Base-by-base conservation (phyloP, 2,797 vertebrate species). In the Echiichthys vipera region DNA sequence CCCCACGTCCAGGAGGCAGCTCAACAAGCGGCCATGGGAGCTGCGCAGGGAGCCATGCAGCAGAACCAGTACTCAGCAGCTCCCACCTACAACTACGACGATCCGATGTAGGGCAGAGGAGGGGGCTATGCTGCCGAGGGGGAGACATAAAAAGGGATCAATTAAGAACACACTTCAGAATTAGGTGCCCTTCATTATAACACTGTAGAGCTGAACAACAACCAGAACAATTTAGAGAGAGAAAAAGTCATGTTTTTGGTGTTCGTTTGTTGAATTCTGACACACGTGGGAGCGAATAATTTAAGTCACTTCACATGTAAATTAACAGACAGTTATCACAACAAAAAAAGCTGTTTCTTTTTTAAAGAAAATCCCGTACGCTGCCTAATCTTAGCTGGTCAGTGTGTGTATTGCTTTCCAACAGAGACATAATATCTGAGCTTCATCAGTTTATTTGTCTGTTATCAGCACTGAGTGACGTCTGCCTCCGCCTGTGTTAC, bases 31-130 rank as follows among this genome's bases (percentile, higher is more conserved):
- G 97, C 97, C 1, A 94, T 97, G 92, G 97, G 97, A 12, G 97
- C 96, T 0, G 96, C 96, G 0, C 92, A 98, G 90, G 96, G 97
- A 1, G 95, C 97, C 76, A 78, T 97, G 96, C 93, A 94, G 67
- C 91, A 93, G 78, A 91, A 93, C 87, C 95, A 98, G 88, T 99
- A 99, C 87, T 97, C 97, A 0, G 95, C 96, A 65, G 97, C 98
- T 46, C 98, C 98, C 54, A 99, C 96, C 89, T 98, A 99, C 91
- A 97, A 97, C 74, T 98, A 98, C 63, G 96, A 98, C 65, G 97
- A 99, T 18, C 97, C 98, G 24, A 99, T 98, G 97, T 99, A 96
- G 96, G 87, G 71, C 80, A 76, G 51, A 78, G 90, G 69, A 68
- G 82, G 65, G 63, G 71, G 22, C 55, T 40, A 22, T 50, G 65